phyloP scores from a whole-genome alignment of 2,888 invertebrate genomes.

The Zeuzera pyrina region DNA sequence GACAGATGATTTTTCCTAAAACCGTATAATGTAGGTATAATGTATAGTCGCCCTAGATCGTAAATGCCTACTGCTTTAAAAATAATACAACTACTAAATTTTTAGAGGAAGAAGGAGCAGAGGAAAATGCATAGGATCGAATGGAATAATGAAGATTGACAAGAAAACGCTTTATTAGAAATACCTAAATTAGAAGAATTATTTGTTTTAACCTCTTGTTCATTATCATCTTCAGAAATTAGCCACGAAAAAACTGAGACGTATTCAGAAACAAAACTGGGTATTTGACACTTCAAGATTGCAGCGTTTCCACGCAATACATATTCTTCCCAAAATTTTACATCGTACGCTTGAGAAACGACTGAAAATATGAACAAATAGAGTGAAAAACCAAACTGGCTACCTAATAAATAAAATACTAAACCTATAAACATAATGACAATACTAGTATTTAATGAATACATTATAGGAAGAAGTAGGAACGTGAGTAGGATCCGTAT shows the following conservation, averaged over 20 bases:
- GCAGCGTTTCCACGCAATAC: constrained; percentile 92
- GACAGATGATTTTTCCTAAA: too few species aligned
- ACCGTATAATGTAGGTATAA: too few species aligned
- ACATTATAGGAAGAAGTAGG: constrained; percentile 1
- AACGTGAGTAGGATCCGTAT: not conserved
- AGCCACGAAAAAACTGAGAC: constrained; percentile 90
- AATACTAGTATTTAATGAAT: not conserved
- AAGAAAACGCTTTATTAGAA: constrained; percentile 2
- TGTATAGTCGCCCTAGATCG: too few species aligned
- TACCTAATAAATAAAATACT: not conserved
- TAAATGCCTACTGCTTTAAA: too few species aligned
- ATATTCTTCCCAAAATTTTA: constrained; percentile 94
- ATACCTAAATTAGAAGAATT: constrained; percentile 50
- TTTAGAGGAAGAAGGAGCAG: too few species aligned
- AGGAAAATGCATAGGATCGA: not conserved
- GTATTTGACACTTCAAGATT: constrained; percentile 93
- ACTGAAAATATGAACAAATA: constrained; percentile 75
- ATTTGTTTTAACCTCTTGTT: constrained; percentile 52
- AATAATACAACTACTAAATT: too few species aligned
- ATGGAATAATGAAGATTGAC: not conserved
- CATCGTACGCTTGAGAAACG: constrained; percentile 90
- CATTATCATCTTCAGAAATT: constrained; percentile 78
- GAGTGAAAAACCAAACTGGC: not conserved
- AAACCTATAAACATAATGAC: not conserved
- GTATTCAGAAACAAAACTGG: constrained; percentile 94